Percentiles rank a stretch among this genome's conserved stretches.
Evolutionary conservation across 2,797 vertebrate species (phyloP).

Genomic region (Betta splendens): DNA sequence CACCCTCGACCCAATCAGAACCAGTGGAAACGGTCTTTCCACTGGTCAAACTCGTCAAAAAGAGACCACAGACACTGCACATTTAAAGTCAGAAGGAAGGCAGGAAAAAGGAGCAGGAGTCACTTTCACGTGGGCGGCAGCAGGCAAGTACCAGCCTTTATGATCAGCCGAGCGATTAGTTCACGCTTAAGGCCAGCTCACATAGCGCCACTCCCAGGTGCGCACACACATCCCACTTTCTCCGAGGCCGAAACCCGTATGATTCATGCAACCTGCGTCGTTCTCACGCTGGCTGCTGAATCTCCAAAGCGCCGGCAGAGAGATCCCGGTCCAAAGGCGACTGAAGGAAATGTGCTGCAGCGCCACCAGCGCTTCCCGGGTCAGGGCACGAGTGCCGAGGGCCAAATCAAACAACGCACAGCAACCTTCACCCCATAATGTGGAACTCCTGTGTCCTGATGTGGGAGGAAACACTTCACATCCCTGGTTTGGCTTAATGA

Average conservation of each 20-base stretch:
- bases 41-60: constrained; percentile 4
- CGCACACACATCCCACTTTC: constrained; percentile 36
- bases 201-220: constrained; percentile 9
- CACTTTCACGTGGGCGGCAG: neutral
- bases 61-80: constrained; percentile 1
- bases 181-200: constrained; percentile 17
- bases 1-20: constrained; percentile 24
- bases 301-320: no score
- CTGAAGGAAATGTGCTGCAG: neutral
- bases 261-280: neutral
- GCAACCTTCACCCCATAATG: constrained; percentile 4
- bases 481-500: no score
- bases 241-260: neutral
- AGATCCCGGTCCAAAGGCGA: neutral
- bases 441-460: neutral
- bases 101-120: constrained; percentile 10
- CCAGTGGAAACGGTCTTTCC: constrained; percentile 1
- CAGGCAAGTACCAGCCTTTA: neutral
- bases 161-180: constrained; percentile 35
- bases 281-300: neutral
- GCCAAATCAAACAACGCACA: constrained; percentile 7
- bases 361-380: neutral
- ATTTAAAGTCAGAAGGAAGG: neutral
- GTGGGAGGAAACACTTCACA: neutral
- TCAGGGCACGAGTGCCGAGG: neutral